Conservation (phyloP, 2,113 vertebrate genomes). For the Monopterus albus region DNA sequence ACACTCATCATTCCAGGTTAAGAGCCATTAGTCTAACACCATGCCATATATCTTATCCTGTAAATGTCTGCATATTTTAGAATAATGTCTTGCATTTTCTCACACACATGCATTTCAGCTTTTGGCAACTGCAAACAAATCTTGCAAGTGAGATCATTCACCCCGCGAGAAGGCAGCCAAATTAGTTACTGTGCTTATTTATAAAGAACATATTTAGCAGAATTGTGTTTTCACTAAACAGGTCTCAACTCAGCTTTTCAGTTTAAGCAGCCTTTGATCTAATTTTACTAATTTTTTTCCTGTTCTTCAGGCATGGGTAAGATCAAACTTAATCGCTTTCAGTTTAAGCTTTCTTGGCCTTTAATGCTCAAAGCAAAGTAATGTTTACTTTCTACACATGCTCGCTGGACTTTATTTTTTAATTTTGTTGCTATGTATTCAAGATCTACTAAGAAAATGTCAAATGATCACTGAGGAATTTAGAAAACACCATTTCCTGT, state of each 20-base stretch:
- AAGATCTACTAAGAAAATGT: background rate
- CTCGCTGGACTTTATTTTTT: too few species aligned
- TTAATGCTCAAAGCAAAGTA: slow-evolving; percentile 19
- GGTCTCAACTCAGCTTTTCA: slow-evolving; percentile 18
- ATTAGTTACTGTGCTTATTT: slow-evolving; percentile 2
- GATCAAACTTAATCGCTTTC: background rate
- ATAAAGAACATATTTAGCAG: slow-evolving; percentile 6
- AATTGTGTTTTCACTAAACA: slow-evolving; percentile 23
- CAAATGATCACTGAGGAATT: background rate
- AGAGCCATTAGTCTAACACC: slow-evolving; percentile 37
- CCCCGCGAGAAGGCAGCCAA: background rate
- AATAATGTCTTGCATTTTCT: slow-evolving; percentile 17
- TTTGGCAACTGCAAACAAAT: slow-evolving; percentile 27
- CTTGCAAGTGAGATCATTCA: slow-evolving; percentile 11
- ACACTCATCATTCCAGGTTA: slow-evolving; percentile 48
- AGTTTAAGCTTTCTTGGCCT: background rate
- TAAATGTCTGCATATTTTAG: slow-evolving; percentile 29
- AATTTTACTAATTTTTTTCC: slow-evolving; percentile 4
- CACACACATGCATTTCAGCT: background rate
- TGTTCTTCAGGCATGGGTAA: background rate
- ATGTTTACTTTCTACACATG: background rate
- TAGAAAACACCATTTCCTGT: background rate
- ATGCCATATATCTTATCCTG: slow-evolving; percentile 39
- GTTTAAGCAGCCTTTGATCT: slow-evolving; percentile 17
- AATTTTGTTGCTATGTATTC: background rate